Conservation (phyloP, 2,888 invertebrate genomes). For the Sinelater perroti region DNA sequence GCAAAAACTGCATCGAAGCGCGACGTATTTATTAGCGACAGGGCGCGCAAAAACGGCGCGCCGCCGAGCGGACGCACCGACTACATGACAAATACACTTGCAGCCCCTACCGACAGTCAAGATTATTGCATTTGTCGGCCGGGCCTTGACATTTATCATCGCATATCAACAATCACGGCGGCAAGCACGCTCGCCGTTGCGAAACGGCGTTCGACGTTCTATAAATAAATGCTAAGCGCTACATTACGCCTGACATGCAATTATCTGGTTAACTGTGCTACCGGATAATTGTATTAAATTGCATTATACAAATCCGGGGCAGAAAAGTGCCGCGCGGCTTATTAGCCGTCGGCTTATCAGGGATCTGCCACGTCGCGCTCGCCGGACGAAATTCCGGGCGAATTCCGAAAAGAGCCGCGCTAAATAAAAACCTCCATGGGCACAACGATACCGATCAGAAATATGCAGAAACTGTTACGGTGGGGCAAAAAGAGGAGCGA, state of each 20-base stretch:
- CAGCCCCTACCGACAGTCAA: conserved; percentile 44
- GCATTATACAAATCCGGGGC: conserved; percentile 13
- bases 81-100: conserved; percentile 32
- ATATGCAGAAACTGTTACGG: too few species aligned
- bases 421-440: neutral
- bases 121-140: conserved; percentile 51
- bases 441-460: too few species aligned
- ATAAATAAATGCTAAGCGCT: conserved; percentile 38
- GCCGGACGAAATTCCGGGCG: neutral
- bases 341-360: conserved; percentile 8
- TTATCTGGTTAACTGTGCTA: conserved; percentile 47
- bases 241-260: conserved; percentile 47
- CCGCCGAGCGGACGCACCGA: conserved; percentile 13
- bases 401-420: conserved; percentile 3
- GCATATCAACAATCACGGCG: conserved; percentile 48
- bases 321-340: conserved; percentile 11
- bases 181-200: conserved; percentile 36
- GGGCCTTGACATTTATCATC: conserved; percentile 52
- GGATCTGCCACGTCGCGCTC: neutral
- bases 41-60: conserved; percentile 27
- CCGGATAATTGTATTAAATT: conserved; percentile 37
- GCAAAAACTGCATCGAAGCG: conserved; percentile 5
- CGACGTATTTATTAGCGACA: conserved; percentile 24
- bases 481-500: too few species aligned
- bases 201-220: conserved; percentile 36